Percentiles rank a stretch among this genome's conserved stretches.
phyloP scores from a whole-genome alignment of 1,140 invertebrate genomes.

The Drosophila elegans region DNA sequence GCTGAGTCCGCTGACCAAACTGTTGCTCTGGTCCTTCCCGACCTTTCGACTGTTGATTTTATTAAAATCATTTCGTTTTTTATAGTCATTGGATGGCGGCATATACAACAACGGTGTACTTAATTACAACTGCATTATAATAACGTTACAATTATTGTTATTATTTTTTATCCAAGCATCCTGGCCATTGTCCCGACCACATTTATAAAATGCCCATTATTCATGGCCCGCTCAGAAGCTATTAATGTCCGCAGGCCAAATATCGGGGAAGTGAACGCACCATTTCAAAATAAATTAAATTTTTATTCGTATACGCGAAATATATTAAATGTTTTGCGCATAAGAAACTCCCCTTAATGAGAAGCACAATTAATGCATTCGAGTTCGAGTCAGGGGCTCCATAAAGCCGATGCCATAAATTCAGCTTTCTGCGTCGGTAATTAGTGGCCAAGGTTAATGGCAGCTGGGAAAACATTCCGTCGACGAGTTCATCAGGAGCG shows the following conservation, averaged over 20 bases:
- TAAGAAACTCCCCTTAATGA: constrained; percentile 56
- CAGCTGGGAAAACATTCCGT: constrained; percentile 11
- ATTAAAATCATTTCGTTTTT: constrained; percentile 50
- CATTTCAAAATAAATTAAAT: constrained; percentile 62
- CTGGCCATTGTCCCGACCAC: constrained; percentile 27
- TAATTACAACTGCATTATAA: constrained; percentile 66
- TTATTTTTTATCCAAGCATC: constrained; percentile 46
- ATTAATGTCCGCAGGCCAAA: constrained; percentile 53
- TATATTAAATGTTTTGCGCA: constrained; percentile 59
- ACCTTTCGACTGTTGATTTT: constrained; percentile 52
- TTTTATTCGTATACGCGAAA: constrained; percentile 45
- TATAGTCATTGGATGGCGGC: constrained; percentile 18
- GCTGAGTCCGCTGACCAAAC: constrained; percentile 46
- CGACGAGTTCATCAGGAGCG: constrained; percentile 38
- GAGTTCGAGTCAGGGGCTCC: constrained; percentile 31
- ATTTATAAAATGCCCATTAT: constrained; percentile 61
- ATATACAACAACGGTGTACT: constrained; percentile 39
- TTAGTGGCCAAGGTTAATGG: constrained; percentile 60
- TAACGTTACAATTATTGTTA: constrained; percentile 63
- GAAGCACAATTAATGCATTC: constrained; percentile 57
- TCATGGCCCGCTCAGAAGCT: constrained; percentile 50
- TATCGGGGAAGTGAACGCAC: constrained; percentile 18
- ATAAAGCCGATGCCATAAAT: constrained; percentile 56
- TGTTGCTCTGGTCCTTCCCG: constrained; percentile 37
- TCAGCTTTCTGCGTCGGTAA: constrained; percentile 32